Evolutionary conservation across 2,797 vertebrate genomes (phyloP).

Genomic region (Hippocampus kuda): DNA sequence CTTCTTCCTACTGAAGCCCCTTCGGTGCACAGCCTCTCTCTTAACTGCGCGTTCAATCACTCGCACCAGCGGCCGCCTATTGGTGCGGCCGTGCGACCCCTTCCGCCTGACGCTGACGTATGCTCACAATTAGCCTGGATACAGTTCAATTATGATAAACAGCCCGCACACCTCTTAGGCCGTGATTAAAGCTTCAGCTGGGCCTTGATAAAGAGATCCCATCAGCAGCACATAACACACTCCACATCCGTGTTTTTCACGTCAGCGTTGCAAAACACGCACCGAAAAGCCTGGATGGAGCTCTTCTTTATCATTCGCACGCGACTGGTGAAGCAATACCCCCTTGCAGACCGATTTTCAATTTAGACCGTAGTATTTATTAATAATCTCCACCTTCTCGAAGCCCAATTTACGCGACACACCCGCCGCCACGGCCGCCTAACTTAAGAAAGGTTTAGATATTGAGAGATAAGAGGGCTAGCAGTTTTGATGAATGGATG

Average conservation of each 20-base stretch:
- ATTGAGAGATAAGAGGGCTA: slow-evolving; percentile 34
- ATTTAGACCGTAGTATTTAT: slow-evolving; percentile 56
- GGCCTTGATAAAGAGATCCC: slow-evolving; percentile 88
- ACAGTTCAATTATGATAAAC: slow-evolving; percentile 95
- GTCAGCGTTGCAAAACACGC: slow-evolving; percentile 58
- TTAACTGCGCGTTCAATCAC: slow-evolving; percentile 66
- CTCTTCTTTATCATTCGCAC: slow-evolving; percentile 82
- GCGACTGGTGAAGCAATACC: slow-evolving; percentile 67
- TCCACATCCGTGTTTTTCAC: slow-evolving; percentile 66
- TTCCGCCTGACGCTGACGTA: slow-evolving; percentile 81
- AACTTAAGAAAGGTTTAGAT: slow-evolving; percentile 39
- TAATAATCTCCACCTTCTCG: slow-evolving; percentile 49
- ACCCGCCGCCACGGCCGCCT: slow-evolving; percentile 43
- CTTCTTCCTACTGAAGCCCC: slow-evolving; percentile 41
- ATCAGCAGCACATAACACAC: slow-evolving; percentile 84
- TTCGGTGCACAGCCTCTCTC: slow-evolving; percentile 52
- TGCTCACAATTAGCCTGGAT: slow-evolving; percentile 87
- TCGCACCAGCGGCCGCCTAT: slow-evolving; percentile 29
- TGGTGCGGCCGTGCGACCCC: slow-evolving; percentile 44
- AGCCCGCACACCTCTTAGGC: slow-evolving; percentile 84
- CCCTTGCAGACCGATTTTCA: slow-evolving; percentile 61
- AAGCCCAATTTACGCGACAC: slow-evolving; percentile 36
- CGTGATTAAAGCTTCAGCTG: slow-evolving; percentile 82
- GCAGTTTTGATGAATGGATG: slow-evolving; percentile 86
- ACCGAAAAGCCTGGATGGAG: slow-evolving; percentile 30